A percentile compares a stretch with the other conserved stretches of the same genome.
Conservation (phyloP, 2,888 invertebrate genomes). For the Carterocephalus palaemon region DNA sequence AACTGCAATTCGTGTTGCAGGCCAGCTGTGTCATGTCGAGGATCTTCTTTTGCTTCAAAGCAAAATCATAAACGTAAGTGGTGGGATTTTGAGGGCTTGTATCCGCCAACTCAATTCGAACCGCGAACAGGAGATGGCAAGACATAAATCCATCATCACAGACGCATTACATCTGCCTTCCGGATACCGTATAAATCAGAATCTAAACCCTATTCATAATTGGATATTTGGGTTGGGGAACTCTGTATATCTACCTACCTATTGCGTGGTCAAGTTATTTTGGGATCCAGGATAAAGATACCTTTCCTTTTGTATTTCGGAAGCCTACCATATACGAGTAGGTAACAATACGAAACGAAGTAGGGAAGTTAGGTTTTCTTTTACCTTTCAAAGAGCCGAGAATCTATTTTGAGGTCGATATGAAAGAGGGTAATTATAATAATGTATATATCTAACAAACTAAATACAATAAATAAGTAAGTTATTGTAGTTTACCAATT, state of each 20-base stretch:
- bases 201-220: conserved; percentile 19
- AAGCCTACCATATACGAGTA: neutral
- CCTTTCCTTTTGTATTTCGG: conserved; percentile 2
- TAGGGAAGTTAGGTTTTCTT: too few species aligned
- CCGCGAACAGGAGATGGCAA: neutral
- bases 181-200: conserved; percentile 15
- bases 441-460: too few species aligned
- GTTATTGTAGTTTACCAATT: too few species aligned
- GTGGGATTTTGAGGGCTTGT: neutral
- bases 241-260: conserved; percentile 4
- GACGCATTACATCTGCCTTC: conserved; percentile 8
- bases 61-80: neutral
- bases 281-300: conserved; percentile 9
- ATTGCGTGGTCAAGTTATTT: conserved; percentile 14
- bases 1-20: too few species aligned
- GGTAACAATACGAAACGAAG: too few species aligned
- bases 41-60: neutral
- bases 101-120: neutral
- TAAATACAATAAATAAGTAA: too few species aligned
- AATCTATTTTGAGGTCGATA: too few species aligned
- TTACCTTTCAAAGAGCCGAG: too few species aligned
- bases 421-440: too few species aligned
- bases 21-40: too few species aligned
- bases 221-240: conserved; percentile 19
- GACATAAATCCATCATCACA: conserved; percentile 4